Conservation (phyloP, 2,888 invertebrate genomes). For the Trachelus troglodyta region DNA sequence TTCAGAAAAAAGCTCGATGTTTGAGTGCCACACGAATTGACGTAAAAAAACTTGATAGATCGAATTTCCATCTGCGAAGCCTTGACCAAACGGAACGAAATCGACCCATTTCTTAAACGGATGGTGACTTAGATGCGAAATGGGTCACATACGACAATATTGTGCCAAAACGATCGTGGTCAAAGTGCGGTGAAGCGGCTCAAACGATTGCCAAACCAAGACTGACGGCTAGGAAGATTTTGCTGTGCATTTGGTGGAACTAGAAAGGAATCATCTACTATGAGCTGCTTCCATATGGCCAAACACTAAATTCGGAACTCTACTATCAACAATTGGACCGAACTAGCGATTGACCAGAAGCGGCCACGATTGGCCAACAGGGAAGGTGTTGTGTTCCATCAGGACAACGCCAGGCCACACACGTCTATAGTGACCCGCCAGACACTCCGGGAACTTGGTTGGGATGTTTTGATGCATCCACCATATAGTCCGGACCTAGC, state of each 20-base stretch:
- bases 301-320: no score
- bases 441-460: constrained; percentile 27
- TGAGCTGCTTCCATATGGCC: no score
- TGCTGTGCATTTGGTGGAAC: no score
- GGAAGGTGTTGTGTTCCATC: not conserved
- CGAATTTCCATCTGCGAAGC: no score
- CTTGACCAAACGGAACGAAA: constrained; percentile 11
- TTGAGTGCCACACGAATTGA: no score
- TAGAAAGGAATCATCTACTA: not conserved
- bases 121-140: not conserved
- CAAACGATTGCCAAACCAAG: constrained; percentile 23
- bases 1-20: no score
- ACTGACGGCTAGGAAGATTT: constrained; percentile 11
- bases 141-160: constrained; percentile 2
- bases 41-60: no score
- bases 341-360: constrained; percentile 27
- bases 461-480: constrained; percentile 38
- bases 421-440: constrained; percentile 35
- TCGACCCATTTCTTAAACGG: not conserved
- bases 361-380: constrained; percentile 9
- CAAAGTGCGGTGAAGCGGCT: constrained; percentile 16
- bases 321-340: constrained; percentile 23
- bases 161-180: constrained; percentile 21
- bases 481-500: constrained; percentile 48
- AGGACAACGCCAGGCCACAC: constrained; percentile 21